phyloP scores from a whole-genome alignment of 2,113 vertebrate genomes.

The Hepsetus odoe region DNA sequence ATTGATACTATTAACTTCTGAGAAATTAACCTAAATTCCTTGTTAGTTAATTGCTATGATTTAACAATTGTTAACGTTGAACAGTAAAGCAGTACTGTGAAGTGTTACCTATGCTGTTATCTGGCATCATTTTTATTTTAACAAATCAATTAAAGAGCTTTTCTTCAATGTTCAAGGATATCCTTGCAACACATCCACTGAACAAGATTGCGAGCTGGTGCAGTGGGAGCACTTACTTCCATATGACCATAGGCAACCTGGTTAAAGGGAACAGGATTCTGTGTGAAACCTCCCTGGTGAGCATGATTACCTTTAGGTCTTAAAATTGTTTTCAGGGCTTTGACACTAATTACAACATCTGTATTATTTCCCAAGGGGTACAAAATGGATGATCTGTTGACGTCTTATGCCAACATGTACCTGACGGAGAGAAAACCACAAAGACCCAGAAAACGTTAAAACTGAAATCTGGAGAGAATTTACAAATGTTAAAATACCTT shows the following conservation, averaged over 20 bases:
- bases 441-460: slow-evolving; percentile 68
- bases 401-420: slow-evolving; percentile 87
- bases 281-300: slow-evolving; percentile 96
- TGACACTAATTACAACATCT: not conserved
- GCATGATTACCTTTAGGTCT: slow-evolving; percentile 38
- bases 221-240: slow-evolving; percentile 97
- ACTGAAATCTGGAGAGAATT: slow-evolving; percentile 52
- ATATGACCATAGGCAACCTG: slow-evolving; percentile 90
- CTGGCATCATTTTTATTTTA: not conserved
- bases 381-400: slow-evolving; percentile 97
- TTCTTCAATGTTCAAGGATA: slow-evolving; percentile 73
- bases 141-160: not conserved
- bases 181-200: slow-evolving; percentile 84
- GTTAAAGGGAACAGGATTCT: slow-evolving; percentile 87
- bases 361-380: slow-evolving; percentile 83
- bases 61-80: too few relatives aligned
- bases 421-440: slow-evolving; percentile 69
- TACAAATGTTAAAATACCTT: not conserved
- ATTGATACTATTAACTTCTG: too few relatives aligned
- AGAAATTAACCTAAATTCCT: too few relatives aligned
- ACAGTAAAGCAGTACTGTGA: too few relatives aligned
- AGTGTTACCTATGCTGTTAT: too few relatives aligned
- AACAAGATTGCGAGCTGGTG: slow-evolving; percentile 94
- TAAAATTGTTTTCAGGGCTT: not conserved
- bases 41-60: too few relatives aligned